A percentile compares a stretch with the other conserved stretches of the same genome.
Conservation (phyloP, 1,140 invertebrate genomes). For the Argopecten irradians region DNA sequence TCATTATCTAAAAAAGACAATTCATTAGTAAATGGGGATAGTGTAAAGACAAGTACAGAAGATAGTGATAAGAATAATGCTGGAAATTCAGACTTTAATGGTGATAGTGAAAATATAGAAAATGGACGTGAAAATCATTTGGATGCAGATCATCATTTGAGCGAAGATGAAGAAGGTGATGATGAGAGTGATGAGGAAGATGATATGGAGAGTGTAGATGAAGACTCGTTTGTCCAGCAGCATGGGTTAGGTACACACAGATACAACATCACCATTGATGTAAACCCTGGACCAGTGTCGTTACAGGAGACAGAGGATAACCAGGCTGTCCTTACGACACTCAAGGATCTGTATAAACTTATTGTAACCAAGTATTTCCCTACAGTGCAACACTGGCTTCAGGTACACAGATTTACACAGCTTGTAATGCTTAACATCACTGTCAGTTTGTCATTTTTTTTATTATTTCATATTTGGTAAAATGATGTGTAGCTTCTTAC, state of each 20-base stretch:
- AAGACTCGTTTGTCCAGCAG: conserved; percentile 52
- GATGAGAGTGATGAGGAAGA: conserved; percentile 49
- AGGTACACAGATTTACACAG: conserved; percentile 51
- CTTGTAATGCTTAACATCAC: too few relatives aligned
- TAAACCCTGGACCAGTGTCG: conserved; percentile 52
- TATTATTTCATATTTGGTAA: too few relatives aligned
- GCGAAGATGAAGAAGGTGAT: conserved; percentile 31
- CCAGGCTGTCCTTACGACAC: conserved; percentile 61
- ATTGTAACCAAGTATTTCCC: conserved; percentile 59
- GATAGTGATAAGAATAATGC: background rate
- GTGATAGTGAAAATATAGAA: background rate
- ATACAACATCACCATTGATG: conserved; percentile 63
- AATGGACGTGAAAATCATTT: background rate
- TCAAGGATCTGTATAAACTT: conserved; percentile 64
- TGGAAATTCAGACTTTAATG: background rate
- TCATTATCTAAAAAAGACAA: background rate
- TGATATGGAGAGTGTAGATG: conserved; percentile 47
- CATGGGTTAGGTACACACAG: conserved; percentile 65
- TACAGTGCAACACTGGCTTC: conserved; percentile 61
- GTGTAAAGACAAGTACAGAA: background rate
- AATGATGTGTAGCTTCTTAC: too few relatives aligned
- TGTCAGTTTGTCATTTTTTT: too few relatives aligned
- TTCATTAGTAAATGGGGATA: background rate
- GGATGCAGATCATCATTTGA: background rate
- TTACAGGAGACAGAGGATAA: conserved; percentile 71